These are phyloP conservation scores for Tamias sibiricus DNA, from an alignment of 2,113 vertebrate species.

Conservation along the genomic window DNA sequence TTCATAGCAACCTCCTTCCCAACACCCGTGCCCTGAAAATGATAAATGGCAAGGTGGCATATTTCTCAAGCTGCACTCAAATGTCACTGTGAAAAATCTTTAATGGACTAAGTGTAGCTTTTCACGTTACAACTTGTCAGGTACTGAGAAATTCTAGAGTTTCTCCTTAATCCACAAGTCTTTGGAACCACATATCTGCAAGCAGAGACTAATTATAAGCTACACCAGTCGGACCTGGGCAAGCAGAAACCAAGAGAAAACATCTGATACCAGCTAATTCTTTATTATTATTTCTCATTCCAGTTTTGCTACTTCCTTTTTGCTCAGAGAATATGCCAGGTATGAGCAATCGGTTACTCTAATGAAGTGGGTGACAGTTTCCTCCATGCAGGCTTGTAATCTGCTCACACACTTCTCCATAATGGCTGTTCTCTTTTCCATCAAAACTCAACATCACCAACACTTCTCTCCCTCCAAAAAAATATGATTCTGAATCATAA, in stretches of 20 bases:
- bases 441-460: conserved; percentile 6
- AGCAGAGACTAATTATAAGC: conserved; percentile 96
- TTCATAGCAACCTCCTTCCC: conserved; percentile 91
- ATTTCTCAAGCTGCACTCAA: conserved; percentile 95
- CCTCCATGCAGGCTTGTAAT: background rate
- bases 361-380: conserved; percentile 37
- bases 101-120: conserved; percentile 99
- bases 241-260: conserved; percentile 91
- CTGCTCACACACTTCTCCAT: background rate
- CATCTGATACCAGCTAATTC: conserved; percentile 88
- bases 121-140: conserved; percentile 99
- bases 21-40: conserved; percentile 94
- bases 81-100: conserved; percentile 98
- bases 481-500: conserved; percentile 29
- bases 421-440: conserved; percentile 12
- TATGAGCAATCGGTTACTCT: conserved; percentile 67
- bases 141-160: conserved; percentile 95
- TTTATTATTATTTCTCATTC: conserved; percentile 74
- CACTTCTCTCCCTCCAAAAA: background rate
- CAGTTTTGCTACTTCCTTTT: conserved; percentile 72
- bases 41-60: conserved; percentile 96
- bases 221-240: conserved; percentile 92
- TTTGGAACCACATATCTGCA: conserved; percentile 91
- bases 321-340: conserved; percentile 44
- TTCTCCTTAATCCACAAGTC: conserved; percentile 91